A percentile compares a stretch with the other conserved stretches of the same genome.
Conservation (phyloP, 2,797 vertebrate species). For the Lindbergichthys nudifrons region DNA sequence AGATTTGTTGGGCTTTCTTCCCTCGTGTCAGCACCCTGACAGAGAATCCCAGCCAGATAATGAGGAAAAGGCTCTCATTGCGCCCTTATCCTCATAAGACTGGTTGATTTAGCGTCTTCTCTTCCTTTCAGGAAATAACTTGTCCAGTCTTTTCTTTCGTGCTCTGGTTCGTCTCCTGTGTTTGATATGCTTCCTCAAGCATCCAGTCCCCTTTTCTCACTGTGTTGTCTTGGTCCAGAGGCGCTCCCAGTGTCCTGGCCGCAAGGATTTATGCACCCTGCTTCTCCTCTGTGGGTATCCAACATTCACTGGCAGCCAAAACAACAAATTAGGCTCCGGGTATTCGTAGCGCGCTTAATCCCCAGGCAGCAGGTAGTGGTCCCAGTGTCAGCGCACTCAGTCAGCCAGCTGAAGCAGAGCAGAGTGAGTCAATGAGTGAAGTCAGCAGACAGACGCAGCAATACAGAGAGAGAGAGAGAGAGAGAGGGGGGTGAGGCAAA, state of each 20-base stretch:
- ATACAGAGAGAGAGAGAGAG: conserved; percentile 25
- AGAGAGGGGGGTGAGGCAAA: conserved; percentile 26
- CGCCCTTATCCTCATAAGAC: conserved; percentile 34
- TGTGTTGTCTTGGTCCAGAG: conserved; percentile 63
- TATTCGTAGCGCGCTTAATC: conserved; percentile 74
- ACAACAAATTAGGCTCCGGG: conserved; percentile 70
- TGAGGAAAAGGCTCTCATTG: conserved; percentile 44
- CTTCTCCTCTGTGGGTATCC: conserved; percentile 56
- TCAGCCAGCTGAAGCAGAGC: conserved; percentile 56
- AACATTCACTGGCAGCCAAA: conserved; percentile 71
- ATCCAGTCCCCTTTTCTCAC: conserved; percentile 54
- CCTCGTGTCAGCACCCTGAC: conserved; percentile 52
- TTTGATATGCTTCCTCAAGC: conserved; percentile 54
- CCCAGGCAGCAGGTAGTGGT: conserved; percentile 81
- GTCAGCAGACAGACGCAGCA: conserved; percentile 51
- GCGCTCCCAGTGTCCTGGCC: conserved; percentile 56
- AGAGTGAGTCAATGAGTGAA: conserved; percentile 66
- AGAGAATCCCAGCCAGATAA: conserved; percentile 53
- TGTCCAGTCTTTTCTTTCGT: conserved; percentile 57
- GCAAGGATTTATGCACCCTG: conserved; percentile 60
- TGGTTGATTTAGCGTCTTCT: conserved; percentile 38
- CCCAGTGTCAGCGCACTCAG: conserved; percentile 74
- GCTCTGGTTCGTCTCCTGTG: conserved; percentile 38
- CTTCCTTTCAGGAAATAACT: conserved; percentile 48
- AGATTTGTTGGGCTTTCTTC: conserved; percentile 59